Percentiles rank a stretch among this genome's conserved stretches.
phyloP scores from a whole-genome alignment of 1,140 invertebrate genomes.

The Eriosoma lanigerum region DNA sequence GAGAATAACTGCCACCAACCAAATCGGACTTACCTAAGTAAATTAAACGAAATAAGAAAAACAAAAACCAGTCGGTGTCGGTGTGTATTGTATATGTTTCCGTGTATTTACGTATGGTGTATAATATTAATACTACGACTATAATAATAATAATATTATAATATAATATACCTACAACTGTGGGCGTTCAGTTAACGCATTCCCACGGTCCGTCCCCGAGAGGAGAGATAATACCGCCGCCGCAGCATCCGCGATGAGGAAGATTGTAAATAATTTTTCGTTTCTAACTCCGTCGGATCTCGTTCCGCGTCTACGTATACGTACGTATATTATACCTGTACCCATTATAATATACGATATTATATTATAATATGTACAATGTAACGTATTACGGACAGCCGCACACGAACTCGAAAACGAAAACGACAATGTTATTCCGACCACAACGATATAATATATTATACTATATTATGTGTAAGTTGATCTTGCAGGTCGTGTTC shows the following conservation, averaged over 20 bases:
- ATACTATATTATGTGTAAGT: background rate
- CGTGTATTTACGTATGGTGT: background rate
- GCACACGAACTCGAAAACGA: no score
- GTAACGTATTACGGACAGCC: no score
- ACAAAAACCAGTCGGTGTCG: conserved; percentile 24
- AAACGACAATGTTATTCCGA: no score
- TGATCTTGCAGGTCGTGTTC: background rate
- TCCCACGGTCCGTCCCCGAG: conserved; percentile 38
- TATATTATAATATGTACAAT: background rate
- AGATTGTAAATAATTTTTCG: conserved; percentile 33
- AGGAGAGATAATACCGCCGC: conserved; percentile 19
- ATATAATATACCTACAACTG: background rate
- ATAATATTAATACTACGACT: no score
- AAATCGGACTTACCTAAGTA: no score
- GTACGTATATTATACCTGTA: no score
- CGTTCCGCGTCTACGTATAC: background rate
- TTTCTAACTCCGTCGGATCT: background rate
- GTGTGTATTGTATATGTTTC: background rate
- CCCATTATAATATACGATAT: no score
- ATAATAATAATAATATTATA: no score
- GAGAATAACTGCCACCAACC: no score
- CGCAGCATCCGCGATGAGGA: background rate
- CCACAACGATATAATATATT: background rate
- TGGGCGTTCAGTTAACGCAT: conserved; percentile 50
- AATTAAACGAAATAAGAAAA: background rate